Evolutionary conservation across 2,113 vertebrate species (phyloP), one percentile per base, ranked within the genome.

Genomic region (Psephotus haematonotus): DNA sequence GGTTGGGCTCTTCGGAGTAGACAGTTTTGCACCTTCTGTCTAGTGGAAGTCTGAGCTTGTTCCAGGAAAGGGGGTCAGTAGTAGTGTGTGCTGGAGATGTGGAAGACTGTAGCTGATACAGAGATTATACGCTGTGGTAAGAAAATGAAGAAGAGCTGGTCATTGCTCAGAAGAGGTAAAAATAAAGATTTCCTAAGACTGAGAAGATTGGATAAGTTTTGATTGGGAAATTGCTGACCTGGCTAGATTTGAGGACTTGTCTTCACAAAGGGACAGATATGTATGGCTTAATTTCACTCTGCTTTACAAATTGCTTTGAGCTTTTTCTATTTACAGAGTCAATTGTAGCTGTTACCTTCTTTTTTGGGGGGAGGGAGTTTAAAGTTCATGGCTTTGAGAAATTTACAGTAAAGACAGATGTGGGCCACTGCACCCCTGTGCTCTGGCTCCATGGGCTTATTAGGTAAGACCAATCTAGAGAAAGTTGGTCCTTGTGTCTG

Each of bases 41-140:
- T 24, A 4, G 50, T 11, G 41, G 18, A 49, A 67, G 35, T 39
- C n/a, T 39, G 74, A 20, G 16, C 23, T 31, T 71, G 46, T 37
- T 82, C 4, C 13, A 47, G 19, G 47, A 2, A 27, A 64, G 39
- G 10, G 10, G 8, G 2, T 60, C 64, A 52, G n/a, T 11, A 35
- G 62, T 0, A 15, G 13, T 0, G 4, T 39, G 50, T 75, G 46
- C 71, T 53, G 69, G 63, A 57, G 19, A 4, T 0, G 1, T 44
- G 25, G 50, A 77, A 37, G 11, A 5, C 27, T 22, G 39, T 6
- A 53, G 59, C 28, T 82, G 18, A 6, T 19, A 14, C 49, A 64
- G 47, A 80, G 68, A n/a, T 64, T 3, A 0, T 8, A 50, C 68
- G 9, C 19, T n/a, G 6, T 22, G 11, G 25, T 18, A 35, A 55